Evolutionary conservation across 2,113 vertebrate species (phyloP).

Genomic region (Heloderma charlesbogerti): DNA sequence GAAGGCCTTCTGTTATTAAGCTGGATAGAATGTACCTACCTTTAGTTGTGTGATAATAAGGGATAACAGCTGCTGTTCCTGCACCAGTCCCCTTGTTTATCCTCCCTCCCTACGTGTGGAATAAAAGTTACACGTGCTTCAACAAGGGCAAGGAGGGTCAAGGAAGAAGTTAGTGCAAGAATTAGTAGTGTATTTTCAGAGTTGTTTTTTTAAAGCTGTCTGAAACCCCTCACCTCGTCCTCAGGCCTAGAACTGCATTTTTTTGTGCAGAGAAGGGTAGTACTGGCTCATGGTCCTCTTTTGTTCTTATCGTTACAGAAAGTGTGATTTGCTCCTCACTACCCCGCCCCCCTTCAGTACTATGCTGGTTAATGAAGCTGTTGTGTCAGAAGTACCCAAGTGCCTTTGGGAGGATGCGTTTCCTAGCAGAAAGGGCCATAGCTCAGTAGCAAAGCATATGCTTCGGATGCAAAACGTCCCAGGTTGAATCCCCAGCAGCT

Average conservation of each 20-base stretch:
- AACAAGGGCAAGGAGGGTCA: neutral
- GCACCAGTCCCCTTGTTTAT: neutral
- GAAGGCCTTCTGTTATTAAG: too few species aligned
- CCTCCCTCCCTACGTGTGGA: neutral
- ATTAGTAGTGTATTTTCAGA: neutral
- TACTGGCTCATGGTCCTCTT: neutral
- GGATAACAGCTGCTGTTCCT: neutral
- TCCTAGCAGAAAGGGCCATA: neutral
- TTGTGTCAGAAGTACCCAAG: neutral
- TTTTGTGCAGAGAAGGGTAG: too few species aligned
- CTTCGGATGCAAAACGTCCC: neutral
- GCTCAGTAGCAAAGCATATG: neutral
- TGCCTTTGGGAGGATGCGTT: neutral
- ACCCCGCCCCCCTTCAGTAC: too few species aligned
- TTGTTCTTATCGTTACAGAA: neutral
- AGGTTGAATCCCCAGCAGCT: neutral
- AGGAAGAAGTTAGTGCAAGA: neutral
- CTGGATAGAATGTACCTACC: too few species aligned
- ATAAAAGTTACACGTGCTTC: neutral
- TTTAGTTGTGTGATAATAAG: too few species aligned
- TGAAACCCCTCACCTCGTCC: neutral
- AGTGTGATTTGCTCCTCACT: too few species aligned
- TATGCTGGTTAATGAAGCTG: neutral
- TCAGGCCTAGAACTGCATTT: neutral
- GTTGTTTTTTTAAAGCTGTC: neutral